Evolutionary conservation across 2,888 invertebrate species (phyloP), one percentile per base, ranked within the genome.

Genomic region (Labia minor): DNA sequence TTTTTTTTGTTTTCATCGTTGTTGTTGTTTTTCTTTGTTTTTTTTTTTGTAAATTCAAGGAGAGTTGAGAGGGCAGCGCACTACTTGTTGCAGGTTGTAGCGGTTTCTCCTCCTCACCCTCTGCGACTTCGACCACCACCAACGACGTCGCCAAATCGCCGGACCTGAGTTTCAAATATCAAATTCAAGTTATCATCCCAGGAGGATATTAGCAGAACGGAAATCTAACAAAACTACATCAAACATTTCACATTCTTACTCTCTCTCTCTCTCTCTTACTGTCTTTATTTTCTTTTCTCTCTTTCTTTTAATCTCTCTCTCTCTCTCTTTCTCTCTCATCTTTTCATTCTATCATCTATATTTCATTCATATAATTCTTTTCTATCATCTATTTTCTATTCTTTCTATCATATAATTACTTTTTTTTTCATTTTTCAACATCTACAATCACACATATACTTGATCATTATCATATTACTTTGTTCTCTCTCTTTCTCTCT

Each of bases 401-500:
- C 21, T 62, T 19, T 66, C 1, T 33, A 21, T 37, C 19, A n/a
- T 64, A 61, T 26, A 16, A 37, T 19, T 21, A 33, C 62, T 61
- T 61, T 37, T 61, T 21, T 16, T 18, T 63, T 26, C 33, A 18
- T 68, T 19, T 19, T 19, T 14, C 65, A 61, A 65, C 61, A 64
- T 26, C 16, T 1, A 37, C 21, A 21, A 33, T 16, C 20, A 11
- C 20, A 20, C 37, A 61, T 37, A 16, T 62, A 19, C 62, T 49
- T 3, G 26, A 64, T n/a, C 4, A 14, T 19, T 37, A 21, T 16
- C 26, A 64, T 66, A 26, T 67, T 68, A 63, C 33, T 63, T 64
- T 26, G 62, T 61, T 64, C 64, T 61, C 64, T 68, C 64, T 65
- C 66, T 21, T 19, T 69, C 19, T 19, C 67, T n/a, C 68, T 68